These are phyloP conservation scores for Chirona hameri DNA, from an alignment of 2,888 invertebrate genomes.

Conservation along the genomic window DNA sequence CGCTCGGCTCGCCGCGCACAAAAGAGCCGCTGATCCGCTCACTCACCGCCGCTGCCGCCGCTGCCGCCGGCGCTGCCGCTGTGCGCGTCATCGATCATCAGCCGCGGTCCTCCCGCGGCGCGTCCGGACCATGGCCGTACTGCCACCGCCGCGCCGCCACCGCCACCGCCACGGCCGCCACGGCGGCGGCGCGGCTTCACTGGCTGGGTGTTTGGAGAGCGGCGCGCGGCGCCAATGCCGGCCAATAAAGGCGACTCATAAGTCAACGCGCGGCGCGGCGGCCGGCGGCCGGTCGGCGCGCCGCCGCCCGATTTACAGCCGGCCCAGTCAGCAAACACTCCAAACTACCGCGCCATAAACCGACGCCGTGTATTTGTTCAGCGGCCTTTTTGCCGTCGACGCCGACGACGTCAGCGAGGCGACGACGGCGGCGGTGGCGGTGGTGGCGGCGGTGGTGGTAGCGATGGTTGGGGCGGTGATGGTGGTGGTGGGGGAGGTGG, in stretches of 20 bases:
- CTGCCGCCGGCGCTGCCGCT: too few species aligned
- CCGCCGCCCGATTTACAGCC: not conserved
- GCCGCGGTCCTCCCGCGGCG: not conserved
- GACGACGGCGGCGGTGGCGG: not conserved
- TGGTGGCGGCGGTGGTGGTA: too few species aligned
- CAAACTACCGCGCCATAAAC: constrained; percentile 27
- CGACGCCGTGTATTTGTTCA: constrained; percentile 23
- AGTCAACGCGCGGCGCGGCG: not conserved
- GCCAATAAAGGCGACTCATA: constrained; percentile 8
- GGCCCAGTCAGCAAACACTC: constrained; percentile 10
- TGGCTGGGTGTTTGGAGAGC: not conserved
- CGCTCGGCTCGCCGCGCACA: not conserved
- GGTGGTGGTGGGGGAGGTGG: too few species aligned
- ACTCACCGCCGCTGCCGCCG: too few species aligned
- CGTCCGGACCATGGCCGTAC: not conserved
- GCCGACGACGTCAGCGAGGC: not conserved
- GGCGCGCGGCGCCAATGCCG: not conserved
- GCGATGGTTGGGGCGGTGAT: too few species aligned
- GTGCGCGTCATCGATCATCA: constrained; percentile 2
- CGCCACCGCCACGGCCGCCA: not conserved
- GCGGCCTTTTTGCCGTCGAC: not conserved
- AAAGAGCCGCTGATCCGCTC: not conserved
- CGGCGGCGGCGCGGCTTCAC: not conserved
- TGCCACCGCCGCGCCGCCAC: not conserved
- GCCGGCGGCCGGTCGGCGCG: not conserved